These are phyloP conservation scores for Calephelis nemesis DNA, from an alignment of 1,140 invertebrate genomes.

Conservation along the genomic window DNA sequence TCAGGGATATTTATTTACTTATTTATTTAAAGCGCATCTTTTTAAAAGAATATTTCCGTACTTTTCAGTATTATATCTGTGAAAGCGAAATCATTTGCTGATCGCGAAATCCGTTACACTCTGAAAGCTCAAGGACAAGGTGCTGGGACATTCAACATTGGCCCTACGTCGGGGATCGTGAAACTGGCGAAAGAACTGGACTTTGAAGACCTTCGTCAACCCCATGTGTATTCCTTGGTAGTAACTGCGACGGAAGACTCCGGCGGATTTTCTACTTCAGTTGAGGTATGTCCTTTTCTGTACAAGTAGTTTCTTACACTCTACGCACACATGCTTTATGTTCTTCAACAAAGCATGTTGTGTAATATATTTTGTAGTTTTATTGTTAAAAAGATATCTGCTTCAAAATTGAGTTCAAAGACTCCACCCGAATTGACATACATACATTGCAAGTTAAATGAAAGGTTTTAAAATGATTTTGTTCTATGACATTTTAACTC, in stretches of 20 bases:
- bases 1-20: too few species aligned
- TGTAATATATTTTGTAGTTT: too few species aligned
- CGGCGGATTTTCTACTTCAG: conserved; percentile 95
- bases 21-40: background rate
- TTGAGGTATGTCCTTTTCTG: conserved; percentile 84
- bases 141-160: conserved; percentile 96
- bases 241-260: conserved; percentile 97
- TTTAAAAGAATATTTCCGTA: conserved; percentile 23
- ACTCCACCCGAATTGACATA: too few species aligned
- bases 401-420: too few species aligned
- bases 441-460: too few species aligned
- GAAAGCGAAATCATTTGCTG: conserved; percentile 97
- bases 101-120: conserved; percentile 96
- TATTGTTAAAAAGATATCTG: too few species aligned
- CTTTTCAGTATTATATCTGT: conserved; percentile 94
- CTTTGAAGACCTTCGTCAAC: conserved; percentile 95
- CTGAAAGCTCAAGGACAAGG: conserved; percentile 95
- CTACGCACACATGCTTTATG: too few species aligned
- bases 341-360: too few species aligned
- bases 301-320: too few species aligned
- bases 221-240: conserved; percentile 93
- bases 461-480: too few species aligned
- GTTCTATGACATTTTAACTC: too few species aligned
- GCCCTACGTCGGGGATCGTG: conserved; percentile 94
- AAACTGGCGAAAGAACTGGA: conserved; percentile 96